Base-by-base conservation (phyloP, 1,140 invertebrate genomes). In the Danaus plexippus region DNA sequence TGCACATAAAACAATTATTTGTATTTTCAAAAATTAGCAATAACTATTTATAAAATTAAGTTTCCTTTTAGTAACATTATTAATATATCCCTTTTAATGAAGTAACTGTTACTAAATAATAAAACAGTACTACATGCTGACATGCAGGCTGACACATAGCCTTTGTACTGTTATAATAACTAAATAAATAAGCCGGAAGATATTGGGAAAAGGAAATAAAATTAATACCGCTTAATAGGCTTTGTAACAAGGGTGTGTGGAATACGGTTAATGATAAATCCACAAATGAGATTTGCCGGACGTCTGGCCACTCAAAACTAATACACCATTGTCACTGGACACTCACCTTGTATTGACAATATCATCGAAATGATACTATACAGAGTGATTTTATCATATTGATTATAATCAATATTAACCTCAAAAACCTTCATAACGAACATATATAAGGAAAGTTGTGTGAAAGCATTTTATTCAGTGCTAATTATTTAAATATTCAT, bases 221-320 rank as follows among this genome's bases (percentile, higher is more conserved):
- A 82, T 83, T 74, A 79, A 80, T 80, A 80, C 72, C 73, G 70
- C 71, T 67, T 84, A 86, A 86, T 84, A 82, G 75, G 83, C 73
- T 77, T 77, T 66, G 59, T 64, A 70, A 68, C 64, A 73, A 79
- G 80, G 81, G 77, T 82, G 79, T 64, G 75, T 77, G 79, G 79
- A 86, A 85, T 79, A 77, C 80, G 75, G 81, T 84, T 87, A 85
- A 87, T 87, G 84, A 87, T 87, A 87, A 87, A 82, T 82, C 84
- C 81, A 82, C 84, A 85, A 87, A 87, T 85, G 81, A 87, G 84
- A 87, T 87, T 87, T 87, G 80, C 79, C 70, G 78, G 81, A 78
- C 80, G 77, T 67, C 72, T 78, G 80, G 75, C 78, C 80, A 86
- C 83, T 86, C 81, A 69, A 78, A 81, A 78, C 71, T 73, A 67